Percentiles rank a stretch among this genome's conserved stretches.
Evolutionary conservation across 2,888 invertebrate species (phyloP).

Genomic region (Osmoderma eremita): DNA sequence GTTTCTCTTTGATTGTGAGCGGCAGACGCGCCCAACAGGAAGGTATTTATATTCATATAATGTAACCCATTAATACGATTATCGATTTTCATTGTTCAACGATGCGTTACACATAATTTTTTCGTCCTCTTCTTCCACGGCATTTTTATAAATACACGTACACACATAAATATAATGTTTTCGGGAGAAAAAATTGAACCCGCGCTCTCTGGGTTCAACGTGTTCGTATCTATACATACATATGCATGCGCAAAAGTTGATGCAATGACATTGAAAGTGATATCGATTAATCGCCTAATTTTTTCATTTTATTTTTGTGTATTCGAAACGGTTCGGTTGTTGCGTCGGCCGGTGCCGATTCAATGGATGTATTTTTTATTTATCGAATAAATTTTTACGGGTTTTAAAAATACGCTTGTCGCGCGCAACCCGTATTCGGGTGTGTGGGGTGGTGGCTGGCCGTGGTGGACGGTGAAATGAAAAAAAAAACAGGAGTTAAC

Average conservation of each 20-base stretch:
- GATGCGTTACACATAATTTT: slow-evolving; percentile 31
- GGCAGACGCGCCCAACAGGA: slow-evolving; percentile 2
- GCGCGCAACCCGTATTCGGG: background rate
- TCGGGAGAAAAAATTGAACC: slow-evolving; percentile 2
- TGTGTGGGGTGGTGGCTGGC: too few relatives aligned
- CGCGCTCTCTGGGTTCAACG: too few relatives aligned
- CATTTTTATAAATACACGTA: slow-evolving; percentile 31
- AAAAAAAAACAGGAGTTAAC: slow-evolving; percentile 2
- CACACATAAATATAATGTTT: slow-evolving; percentile 17
- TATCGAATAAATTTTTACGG: slow-evolving; percentile 11
- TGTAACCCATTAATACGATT: slow-evolving; percentile 31
- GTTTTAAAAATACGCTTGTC: slow-evolving; percentile 12
- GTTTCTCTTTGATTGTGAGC: too few relatives aligned
- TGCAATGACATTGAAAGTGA: slow-evolving; percentile 41
- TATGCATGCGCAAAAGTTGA: slow-evolving; percentile 8
- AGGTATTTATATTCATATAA: slow-evolving; percentile 30
- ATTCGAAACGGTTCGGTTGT: slow-evolving; percentile 15
- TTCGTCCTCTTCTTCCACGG: slow-evolving; percentile 29
- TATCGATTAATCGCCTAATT: slow-evolving; percentile 38
- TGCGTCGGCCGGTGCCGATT: slow-evolving; percentile 11
- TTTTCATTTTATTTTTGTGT: slow-evolving; percentile 36
- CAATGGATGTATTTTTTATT: slow-evolving; percentile 28
- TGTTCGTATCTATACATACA: background rate
- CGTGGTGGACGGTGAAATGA: background rate
- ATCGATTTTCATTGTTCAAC: slow-evolving; percentile 33